Evolutionary conservation across 2,113 vertebrate species (phyloP).

Genomic region (Crotalus viridis): DNA sequence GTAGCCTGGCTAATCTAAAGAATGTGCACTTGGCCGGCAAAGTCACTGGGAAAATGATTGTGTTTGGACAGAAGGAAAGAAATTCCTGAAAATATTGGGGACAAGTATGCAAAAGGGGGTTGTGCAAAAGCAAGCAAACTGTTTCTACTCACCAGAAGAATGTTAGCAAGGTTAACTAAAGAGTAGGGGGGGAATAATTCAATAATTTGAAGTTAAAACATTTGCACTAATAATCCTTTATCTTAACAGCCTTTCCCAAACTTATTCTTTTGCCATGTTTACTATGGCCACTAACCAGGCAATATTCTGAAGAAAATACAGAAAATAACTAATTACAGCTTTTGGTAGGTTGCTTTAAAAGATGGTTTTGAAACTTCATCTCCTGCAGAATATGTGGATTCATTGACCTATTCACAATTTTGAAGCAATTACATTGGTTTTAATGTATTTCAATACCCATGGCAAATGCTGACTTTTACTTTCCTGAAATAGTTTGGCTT

Average conservation of each 20-base stretch:
- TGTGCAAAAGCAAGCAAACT: not conserved
- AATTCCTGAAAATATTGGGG: not conserved
- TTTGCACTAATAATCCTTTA: not conserved
- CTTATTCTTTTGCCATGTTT: not conserved
- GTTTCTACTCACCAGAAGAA: not conserved
- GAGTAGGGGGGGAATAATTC: not conserved
- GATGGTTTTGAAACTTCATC: not conserved
- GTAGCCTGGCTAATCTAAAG: conserved; percentile 40
- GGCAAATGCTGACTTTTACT: not conserved
- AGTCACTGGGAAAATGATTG: not conserved
- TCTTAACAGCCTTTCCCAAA: not conserved
- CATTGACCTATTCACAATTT: not conserved
- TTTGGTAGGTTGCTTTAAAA: not conserved
- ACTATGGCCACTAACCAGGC: not conserved
- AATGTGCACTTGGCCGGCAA: not conserved
- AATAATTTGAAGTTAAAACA: not conserved
- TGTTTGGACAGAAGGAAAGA: not conserved
- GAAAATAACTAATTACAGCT: not conserved
- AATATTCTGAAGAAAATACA: not conserved
- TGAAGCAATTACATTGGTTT: not conserved
- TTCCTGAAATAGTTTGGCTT: not conserved
- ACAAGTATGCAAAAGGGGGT: not conserved
- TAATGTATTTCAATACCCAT: not conserved
- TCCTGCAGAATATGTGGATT: not conserved
- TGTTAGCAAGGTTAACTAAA: not conserved